A percentile compares a stretch with the other conserved stretches of the same genome.
phyloP scores from a whole-genome alignment of 2,888 invertebrate species.

The Erebia aethiops region DNA sequence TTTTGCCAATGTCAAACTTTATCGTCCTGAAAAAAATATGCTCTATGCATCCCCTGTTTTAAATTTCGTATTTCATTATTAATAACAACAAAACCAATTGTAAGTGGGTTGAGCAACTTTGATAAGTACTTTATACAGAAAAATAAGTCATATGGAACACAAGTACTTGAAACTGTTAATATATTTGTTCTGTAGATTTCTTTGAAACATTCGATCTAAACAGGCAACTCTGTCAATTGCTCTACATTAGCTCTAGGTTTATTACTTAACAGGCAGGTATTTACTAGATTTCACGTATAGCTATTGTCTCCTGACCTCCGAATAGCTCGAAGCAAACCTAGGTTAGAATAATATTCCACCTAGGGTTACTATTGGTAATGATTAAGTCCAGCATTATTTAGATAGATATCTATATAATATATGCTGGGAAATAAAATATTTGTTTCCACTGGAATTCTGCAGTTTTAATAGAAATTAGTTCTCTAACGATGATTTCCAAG shows the following conservation, averaged over 20 bases:
- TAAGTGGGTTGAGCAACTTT: not conserved
- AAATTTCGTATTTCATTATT: not conserved
- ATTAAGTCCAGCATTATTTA: not conserved
- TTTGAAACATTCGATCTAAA: no score
- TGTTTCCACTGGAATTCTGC: no score
- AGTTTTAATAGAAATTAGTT: no score
- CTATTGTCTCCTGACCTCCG: constrained; percentile 3
- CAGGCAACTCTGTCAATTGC: no score
- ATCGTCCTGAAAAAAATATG: constrained; percentile 32
- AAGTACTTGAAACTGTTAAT: no score
- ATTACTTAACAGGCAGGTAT: not conserved
- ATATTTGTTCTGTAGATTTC: no score
- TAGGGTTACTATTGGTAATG: not conserved
- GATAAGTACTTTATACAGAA: not conserved
- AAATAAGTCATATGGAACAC: no score
- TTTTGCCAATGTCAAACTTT: constrained; percentile 34
- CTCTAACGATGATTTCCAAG: no score
- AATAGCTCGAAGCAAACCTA: not conserved
- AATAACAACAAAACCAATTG: no score
- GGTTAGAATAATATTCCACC: not conserved
- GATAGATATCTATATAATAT: not conserved
- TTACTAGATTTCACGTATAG: not conserved
- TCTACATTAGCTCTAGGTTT: no score
- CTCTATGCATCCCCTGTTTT: constrained; percentile 3
- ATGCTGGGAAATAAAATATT: no score